Percentiles rank a stretch among this genome's conserved stretches.
Conservation (phyloP, 2,113 vertebrate species). For the Verasper variegatus region DNA sequence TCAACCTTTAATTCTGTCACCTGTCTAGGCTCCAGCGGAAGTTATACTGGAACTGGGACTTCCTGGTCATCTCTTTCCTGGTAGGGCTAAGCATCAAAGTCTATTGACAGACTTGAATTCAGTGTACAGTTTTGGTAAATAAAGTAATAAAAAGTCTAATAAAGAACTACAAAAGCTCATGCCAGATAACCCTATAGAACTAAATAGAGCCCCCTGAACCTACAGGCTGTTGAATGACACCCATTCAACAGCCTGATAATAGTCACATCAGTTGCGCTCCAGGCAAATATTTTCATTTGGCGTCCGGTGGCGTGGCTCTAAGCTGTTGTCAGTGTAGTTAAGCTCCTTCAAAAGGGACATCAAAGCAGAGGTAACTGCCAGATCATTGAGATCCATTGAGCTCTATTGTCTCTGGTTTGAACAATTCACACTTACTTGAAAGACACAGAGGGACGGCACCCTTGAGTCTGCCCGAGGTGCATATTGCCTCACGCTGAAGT, state of each 20-base stretch:
- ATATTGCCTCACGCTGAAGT: slow-evolving; percentile 62
- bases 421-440: slow-evolving; percentile 68
- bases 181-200: too few relatives aligned
- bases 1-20: too few relatives aligned
- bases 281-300: slow-evolving; percentile 48
- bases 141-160: too few relatives aligned
- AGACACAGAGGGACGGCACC: slow-evolving; percentile 70
- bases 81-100: too few relatives aligned
- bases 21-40: too few relatives aligned
- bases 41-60: too few relatives aligned
- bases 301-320: slow-evolving; percentile 38
- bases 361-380: slow-evolving; percentile 72
- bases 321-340: slow-evolving; percentile 43
- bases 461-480: slow-evolving; percentile 73
- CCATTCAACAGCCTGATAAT: background rate
- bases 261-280: background rate
- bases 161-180: too few relatives aligned
- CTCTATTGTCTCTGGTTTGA: slow-evolving; percentile 65
- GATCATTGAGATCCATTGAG: slow-evolving; percentile 75
- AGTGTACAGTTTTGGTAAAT: too few relatives aligned
- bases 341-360: slow-evolving; percentile 74
- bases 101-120: too few relatives aligned
- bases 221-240: too few relatives aligned
- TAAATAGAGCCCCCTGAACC: too few relatives aligned
- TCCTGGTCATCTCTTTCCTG: too few relatives aligned